Percentiles rank a stretch among this genome's conserved stretches.
These are phyloP conservation scores for Perca flavescens DNA, from an alignment of 2,113 vertebrate genomes.

Conservation along the genomic window DNA sequence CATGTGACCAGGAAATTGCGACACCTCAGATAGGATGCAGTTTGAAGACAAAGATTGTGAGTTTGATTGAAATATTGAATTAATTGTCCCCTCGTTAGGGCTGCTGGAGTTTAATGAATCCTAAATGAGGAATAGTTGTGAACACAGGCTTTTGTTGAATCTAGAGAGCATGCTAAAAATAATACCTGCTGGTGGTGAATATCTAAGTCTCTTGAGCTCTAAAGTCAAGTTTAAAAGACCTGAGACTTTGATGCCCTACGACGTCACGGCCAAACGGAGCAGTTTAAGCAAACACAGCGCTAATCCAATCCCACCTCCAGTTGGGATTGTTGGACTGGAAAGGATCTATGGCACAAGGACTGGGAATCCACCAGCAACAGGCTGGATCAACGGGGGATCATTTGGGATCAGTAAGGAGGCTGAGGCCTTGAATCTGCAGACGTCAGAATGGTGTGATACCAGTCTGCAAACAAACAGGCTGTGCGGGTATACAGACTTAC, in stretches of 20 bases:
- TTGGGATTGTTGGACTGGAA: constrained; percentile 46
- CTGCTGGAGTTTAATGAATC: constrained; percentile 2
- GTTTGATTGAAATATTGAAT: constrained; percentile 7
- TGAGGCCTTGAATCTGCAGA: constrained; percentile 28
- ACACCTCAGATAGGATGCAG: background rate
- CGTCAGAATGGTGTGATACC: constrained; percentile 8
- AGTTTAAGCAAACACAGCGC: constrained; percentile 33
- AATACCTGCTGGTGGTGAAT: background rate
- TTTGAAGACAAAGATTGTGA: background rate
- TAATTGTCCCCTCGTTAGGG: background rate
- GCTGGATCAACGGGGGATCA: constrained; percentile 54
- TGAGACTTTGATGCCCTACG: constrained; percentile 13
- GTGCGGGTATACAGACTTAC: background rate
- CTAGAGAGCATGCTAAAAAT: constrained; percentile 13
- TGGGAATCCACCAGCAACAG: constrained; percentile 49
- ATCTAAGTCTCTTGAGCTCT: constrained; percentile 25
- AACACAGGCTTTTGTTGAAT: constrained; percentile 7
- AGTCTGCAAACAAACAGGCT: constrained; percentile 25
- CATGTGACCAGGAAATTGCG: background rate
- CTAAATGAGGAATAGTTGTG: background rate
- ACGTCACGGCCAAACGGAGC: constrained; percentile 2
- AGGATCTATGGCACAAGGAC: constrained; percentile 45
- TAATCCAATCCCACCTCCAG: constrained; percentile 60
- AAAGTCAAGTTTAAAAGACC: background rate
- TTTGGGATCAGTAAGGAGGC: constrained; percentile 48